Conservation (phyloP, 1,140 invertebrate genomes). For the Panagrolaimus sp. region DNA sequence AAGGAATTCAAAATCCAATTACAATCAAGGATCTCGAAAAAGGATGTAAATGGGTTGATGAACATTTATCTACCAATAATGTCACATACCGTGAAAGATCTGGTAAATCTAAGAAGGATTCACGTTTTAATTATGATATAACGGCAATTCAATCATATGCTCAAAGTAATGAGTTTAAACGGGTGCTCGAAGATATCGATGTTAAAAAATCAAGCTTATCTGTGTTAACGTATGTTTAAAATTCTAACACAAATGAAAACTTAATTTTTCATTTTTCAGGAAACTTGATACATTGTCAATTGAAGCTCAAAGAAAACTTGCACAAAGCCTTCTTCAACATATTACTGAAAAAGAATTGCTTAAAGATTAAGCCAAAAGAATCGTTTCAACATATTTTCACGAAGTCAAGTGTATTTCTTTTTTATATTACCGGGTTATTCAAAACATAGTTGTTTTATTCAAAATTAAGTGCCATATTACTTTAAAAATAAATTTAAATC, state of each 20-base stretch:
- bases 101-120: slow-evolving; percentile 14
- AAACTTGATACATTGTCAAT: background rate
- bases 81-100: slow-evolving; percentile 25
- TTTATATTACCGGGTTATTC: too few species aligned
- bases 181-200: slow-evolving; percentile 30
- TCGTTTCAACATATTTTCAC: too few species aligned
- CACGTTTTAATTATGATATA: slow-evolving; percentile 36
- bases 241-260: background rate
- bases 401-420: too few species aligned
- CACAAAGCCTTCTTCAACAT: background rate
- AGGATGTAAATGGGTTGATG: slow-evolving; percentile 42
- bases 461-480: too few species aligned
- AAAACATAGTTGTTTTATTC: too few species aligned
- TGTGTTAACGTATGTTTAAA: background rate
- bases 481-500: too few species aligned
- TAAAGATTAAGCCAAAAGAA: too few species aligned
- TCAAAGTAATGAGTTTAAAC: slow-evolving; percentile 37
- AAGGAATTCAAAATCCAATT: slow-evolving; percentile 15
- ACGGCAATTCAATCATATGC: slow-evolving; percentile 36
- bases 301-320: slow-evolving; percentile 9
- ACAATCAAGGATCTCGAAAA: slow-evolving; percentile 29
- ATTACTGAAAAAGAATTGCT: background rate
- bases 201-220: background rate
- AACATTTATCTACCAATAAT: slow-evolving; percentile 33
- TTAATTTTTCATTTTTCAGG: background rate